These are phyloP conservation scores for Plectropomus leopardus DNA, from an alignment of 2,113 vertebrate genomes.

Conservation along the genomic window DNA sequence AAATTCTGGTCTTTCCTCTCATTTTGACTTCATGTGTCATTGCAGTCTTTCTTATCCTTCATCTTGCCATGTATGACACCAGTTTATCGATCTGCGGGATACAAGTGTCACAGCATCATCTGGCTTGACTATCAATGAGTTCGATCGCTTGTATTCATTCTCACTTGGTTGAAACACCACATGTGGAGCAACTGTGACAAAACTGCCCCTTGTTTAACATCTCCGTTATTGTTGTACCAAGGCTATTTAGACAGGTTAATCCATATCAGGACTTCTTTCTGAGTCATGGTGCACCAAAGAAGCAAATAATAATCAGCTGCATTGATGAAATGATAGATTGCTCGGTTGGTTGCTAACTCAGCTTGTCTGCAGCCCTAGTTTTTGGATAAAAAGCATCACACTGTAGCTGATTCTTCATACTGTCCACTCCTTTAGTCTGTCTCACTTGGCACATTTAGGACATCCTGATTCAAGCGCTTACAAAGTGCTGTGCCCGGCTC, in stretches of 20 bases:
- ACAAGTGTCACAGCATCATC: constrained; percentile 26
- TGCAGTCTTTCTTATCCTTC: constrained; percentile 1
- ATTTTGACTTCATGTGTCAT: constrained; percentile 3
- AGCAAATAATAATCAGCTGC: not conserved
- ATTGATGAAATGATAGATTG: not conserved
- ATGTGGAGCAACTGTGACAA: constrained; percentile 18
- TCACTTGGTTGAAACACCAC: constrained; percentile 7
- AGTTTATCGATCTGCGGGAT: constrained; percentile 46
- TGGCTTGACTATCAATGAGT: constrained; percentile 37
- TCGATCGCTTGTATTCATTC: constrained; percentile 27
- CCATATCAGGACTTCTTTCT: constrained; percentile 8
- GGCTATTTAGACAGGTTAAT: not conserved
- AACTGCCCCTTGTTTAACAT: not conserved
- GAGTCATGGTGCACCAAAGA: not conserved
- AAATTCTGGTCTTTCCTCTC: not conserved
- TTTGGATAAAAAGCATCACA: constrained; percentile 14
- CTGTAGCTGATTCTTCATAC: constrained; percentile 16
- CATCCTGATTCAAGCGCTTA: constrained; percentile 50
- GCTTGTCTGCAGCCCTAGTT: constrained; percentile 13
- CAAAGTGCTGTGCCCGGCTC: constrained; percentile 23
- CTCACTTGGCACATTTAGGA: constrained; percentile 63
- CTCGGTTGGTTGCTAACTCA: constrained; percentile 33
- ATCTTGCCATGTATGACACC: not conserved
- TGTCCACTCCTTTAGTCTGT: constrained; percentile 37
- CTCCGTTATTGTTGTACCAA: not conserved